A percentile compares a stretch with the other conserved stretches of the same genome.
Conservation (phyloP, 2,113 vertebrate species). For the Albula goreensis region DNA sequence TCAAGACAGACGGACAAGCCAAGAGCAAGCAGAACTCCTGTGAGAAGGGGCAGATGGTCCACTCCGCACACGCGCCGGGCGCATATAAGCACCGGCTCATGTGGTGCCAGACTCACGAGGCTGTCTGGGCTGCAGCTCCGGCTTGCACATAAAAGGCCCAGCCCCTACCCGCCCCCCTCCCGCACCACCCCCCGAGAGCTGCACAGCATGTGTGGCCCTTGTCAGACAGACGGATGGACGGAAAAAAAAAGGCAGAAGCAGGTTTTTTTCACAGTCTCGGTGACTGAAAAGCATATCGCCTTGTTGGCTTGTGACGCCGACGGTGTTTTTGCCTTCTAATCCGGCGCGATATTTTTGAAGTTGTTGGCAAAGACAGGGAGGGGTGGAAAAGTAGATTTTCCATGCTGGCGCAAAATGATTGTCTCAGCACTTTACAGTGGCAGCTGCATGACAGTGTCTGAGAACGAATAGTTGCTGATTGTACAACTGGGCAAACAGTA, state of each 20-base stretch:
- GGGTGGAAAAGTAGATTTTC: neutral
- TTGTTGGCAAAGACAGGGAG: neutral
- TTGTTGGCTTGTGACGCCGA: neutral
- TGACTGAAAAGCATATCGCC: neutral
- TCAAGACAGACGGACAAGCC: neutral
- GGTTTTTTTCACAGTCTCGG: neutral
- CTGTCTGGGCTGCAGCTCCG: slow-evolving; percentile 1
- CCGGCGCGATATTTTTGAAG: neutral
- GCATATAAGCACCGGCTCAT: neutral
- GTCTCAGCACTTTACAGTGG: neutral
- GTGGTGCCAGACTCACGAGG: neutral
- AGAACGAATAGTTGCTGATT: neutral
- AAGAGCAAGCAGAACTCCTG: neutral
- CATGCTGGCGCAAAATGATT: neutral
- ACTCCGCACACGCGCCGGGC: neutral
- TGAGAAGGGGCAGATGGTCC: slow-evolving; percentile 2
- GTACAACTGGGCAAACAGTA: neutral
- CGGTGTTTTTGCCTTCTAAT: neutral
- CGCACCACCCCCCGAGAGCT: neutral
- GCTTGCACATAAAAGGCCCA: neutral
- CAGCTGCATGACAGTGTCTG: neutral
- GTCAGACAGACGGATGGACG: neutral
- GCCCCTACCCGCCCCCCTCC: neutral
- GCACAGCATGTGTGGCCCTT: neutral
- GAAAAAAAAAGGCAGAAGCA: neutral